phyloP scores from a whole-genome alignment of 2,113 vertebrate genomes.

The Crotophaga sulcirostris region DNA sequence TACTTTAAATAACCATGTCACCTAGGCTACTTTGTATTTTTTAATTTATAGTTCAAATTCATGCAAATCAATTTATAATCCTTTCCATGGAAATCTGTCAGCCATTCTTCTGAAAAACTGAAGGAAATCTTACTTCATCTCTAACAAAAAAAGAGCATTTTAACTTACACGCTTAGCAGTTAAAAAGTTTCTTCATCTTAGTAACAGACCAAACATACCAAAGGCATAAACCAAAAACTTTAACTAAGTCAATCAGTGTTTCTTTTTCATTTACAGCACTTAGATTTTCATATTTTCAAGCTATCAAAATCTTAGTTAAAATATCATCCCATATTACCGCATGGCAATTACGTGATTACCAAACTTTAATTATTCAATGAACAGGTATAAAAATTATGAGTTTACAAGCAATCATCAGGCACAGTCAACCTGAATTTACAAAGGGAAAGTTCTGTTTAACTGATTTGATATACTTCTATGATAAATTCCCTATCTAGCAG shows the following conservation, averaged over 20 bases:
- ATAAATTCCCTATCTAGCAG: background rate
- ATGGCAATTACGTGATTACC: background rate
- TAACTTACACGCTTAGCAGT: background rate
- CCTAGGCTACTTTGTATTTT: background rate
- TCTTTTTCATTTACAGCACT: background rate
- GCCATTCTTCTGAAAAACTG: background rate
- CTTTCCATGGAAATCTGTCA: background rate
- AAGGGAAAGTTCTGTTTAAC: background rate
- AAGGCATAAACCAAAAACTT: background rate
- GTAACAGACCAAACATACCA: background rate
- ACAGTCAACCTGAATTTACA: background rate
- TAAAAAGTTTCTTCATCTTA: background rate
- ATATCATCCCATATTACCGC: background rate
- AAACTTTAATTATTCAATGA: background rate
- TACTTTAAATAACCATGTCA: conserved; percentile 31
- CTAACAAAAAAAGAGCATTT: background rate
- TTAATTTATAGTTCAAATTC: conserved; percentile 18
- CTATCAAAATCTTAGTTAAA: background rate
- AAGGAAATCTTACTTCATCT: background rate
- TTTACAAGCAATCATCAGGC: background rate
- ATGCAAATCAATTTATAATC: conserved; percentile 23
- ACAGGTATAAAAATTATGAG: background rate
- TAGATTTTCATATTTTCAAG: background rate
- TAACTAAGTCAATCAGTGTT: background rate
- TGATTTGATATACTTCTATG: background rate